A percentile compares a stretch with the other conserved stretches of the same genome.
phyloP scores from a whole-genome alignment of 2,888 invertebrate species.

The Oscheius myriophilus region DNA sequence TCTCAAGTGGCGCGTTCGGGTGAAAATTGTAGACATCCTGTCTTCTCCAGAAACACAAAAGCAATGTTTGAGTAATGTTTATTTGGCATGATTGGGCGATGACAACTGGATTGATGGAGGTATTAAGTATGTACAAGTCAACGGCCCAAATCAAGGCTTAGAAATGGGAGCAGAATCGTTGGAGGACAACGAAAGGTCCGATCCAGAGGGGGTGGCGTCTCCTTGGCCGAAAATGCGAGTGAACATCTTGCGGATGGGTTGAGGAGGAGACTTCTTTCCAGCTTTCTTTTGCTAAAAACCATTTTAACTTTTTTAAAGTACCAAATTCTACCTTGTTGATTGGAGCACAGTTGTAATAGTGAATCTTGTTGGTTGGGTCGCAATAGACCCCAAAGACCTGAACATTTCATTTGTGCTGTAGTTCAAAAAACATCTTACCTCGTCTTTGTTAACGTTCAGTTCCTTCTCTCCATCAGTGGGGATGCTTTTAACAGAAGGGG shows the following conservation, averaged over 20 bases:
- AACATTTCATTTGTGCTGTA: background rate
- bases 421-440: constrained; percentile 2
- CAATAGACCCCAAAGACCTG: constrained; percentile 29
- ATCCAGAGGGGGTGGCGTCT: constrained; percentile 21
- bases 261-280: constrained; percentile 2
- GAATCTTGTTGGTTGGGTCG: constrained; percentile 31
- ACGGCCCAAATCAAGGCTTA: no score
- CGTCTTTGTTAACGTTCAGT: constrained; percentile 10
- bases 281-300: constrained; percentile 15
- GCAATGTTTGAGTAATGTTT: background rate
- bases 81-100: constrained; percentile 25
- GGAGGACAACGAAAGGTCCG: constrained; percentile 21
- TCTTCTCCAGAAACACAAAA: no score
- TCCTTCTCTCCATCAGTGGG: background rate
- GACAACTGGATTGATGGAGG: constrained; percentile 20
- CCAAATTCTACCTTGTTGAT: constrained; percentile 23
- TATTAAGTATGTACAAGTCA: background rate
- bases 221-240: constrained; percentile 11
- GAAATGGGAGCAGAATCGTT: background rate
- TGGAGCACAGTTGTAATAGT: constrained; percentile 35
- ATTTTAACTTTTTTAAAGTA: background rate
- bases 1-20: no score
- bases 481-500: background rate
- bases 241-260: constrained; percentile 21
- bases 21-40: no score